Percentiles rank a stretch among this genome's conserved stretches.
Conservation (phyloP, 2,797 vertebrate genomes). For the Otus scops region DNA sequence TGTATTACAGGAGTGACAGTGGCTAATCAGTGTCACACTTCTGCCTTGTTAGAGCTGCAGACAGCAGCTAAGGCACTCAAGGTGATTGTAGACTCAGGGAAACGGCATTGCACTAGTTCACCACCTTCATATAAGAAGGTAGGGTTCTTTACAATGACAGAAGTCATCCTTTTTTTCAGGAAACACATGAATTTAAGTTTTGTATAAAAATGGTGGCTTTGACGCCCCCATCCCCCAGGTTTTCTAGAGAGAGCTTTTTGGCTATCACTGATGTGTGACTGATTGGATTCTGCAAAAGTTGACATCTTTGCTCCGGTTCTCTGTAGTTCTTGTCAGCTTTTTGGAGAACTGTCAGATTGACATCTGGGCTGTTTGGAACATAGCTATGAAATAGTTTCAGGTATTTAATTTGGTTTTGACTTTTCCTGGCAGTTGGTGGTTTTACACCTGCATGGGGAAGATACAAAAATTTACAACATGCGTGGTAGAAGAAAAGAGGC, state of each 20-base stretch:
- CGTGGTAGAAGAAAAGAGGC: neutral
- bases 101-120: neutral
- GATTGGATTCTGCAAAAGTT: neutral
- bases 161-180: neutral
- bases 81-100: neutral
- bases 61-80: neutral
- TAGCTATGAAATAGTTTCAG: neutral
- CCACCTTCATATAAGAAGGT: neutral
- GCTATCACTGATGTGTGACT: neutral
- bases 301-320: neutral
- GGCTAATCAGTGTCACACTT: neutral
- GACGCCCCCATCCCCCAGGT: rapidly evolving
- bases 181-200: neutral
- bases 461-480: rapidly evolving
- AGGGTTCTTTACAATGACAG: neutral
- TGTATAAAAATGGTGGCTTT: neutral
- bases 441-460: neutral
- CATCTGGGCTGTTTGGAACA: neutral
- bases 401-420: neutral
- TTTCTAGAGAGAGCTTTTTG: neutral
- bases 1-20: neutral
- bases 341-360: neutral
- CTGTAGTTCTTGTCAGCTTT: neutral
- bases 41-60: neutral
- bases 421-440: neutral